Evolutionary conservation across 2,797 vertebrate genomes (phyloP), one percentile per base, ranked within the genome.

Genomic region (Gephyroberyx darwinii): DNA sequence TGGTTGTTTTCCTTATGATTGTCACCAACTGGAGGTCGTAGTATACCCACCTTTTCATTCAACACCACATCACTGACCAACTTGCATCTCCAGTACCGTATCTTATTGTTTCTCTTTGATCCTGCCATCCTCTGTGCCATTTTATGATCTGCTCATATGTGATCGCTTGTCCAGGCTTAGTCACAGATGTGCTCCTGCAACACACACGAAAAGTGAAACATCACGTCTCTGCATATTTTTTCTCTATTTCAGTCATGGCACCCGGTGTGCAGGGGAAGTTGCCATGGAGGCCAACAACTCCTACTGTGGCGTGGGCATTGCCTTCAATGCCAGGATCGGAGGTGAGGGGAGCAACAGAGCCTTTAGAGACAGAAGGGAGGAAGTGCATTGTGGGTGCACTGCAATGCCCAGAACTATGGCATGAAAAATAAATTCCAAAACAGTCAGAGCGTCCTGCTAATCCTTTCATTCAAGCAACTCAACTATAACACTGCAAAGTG

Each of bases 231-330:
- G 53, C 70, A 37, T 71, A 69, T 73, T 69, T 66, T 41, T 30
- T 45, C 61, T 86, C 60, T 80, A 53, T 81, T 78, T 54, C 77
- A 91, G 91, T 60, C 91, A 92, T 13, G 90, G 90, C 50, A 91
- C 91, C 71, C 88, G 71, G 56, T 93, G 91, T 90, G 91, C 90
- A 80, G 87, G 89, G 45, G 90, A 94, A 90, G 88, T 94, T 85
- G 92, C 92, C 81, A 90, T 92, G 90, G 92, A 94, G 85, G 89
- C 89, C 86, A 93, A 89, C 70, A 92, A 92, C 83, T 87, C 86
- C 75, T 90, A 91, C 75, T 91, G 91, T 20, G 84, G 81, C 83
- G 84, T 93, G 84, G 86, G 86, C 75, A 91, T 91, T 59, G 76
- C 85, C 81, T 92, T 87, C 65, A 80, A 84, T 54, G 85, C 86